Evolutionary conservation across 2,113 vertebrate genomes (phyloP).

Genomic region (Gasterosteus nipponicus): DNA sequence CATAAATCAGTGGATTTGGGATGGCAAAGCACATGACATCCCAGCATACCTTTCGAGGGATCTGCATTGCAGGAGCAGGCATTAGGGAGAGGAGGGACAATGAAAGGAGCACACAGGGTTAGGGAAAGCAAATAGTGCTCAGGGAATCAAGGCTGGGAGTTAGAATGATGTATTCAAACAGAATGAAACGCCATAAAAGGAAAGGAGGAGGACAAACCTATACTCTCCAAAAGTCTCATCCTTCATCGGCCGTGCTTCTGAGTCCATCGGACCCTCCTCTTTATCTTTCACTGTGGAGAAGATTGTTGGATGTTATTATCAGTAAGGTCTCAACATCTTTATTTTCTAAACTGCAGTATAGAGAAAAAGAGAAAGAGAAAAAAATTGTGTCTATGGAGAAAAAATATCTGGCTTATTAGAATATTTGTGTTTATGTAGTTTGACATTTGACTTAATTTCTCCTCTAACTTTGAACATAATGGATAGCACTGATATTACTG

Average conservation of each 20-base stretch:
- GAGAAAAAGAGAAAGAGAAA: slow-evolving; percentile 29
- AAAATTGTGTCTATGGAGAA: not conserved
- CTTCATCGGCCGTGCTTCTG: slow-evolving; percentile 92
- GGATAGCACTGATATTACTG: not conserved
- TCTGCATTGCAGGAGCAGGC: slow-evolving; percentile 82
- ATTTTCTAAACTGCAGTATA: slow-evolving; percentile 43
- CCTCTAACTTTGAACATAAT: not conserved
- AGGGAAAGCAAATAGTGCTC: slow-evolving; percentile 52
- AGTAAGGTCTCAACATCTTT: slow-evolving; percentile 34
- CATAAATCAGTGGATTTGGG: slow-evolving; percentile 36
- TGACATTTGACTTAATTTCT: not conserved
- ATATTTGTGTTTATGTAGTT: not conserved
- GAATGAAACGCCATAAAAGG: not conserved
- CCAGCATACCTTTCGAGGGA: slow-evolving; percentile 93
- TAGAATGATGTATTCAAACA: slow-evolving; percentile 20
- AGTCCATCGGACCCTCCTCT: slow-evolving; percentile 93
- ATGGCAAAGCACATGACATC: slow-evolving; percentile 35
- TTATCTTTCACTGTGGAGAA: slow-evolving; percentile 90
- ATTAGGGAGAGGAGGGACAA: slow-evolving; percentile 64
- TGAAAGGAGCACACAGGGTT: slow-evolving; percentile 67
- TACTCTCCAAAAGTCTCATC: slow-evolving; percentile 94
- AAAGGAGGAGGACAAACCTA: slow-evolving; percentile 81
- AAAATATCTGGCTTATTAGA: not conserved
- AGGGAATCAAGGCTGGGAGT: slow-evolving; percentile 43
- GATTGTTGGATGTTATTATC: slow-evolving; percentile 61